Base-by-base conservation (phyloP, 2,797 vertebrate species). In the Platyrinchus mystaceus region DNA sequence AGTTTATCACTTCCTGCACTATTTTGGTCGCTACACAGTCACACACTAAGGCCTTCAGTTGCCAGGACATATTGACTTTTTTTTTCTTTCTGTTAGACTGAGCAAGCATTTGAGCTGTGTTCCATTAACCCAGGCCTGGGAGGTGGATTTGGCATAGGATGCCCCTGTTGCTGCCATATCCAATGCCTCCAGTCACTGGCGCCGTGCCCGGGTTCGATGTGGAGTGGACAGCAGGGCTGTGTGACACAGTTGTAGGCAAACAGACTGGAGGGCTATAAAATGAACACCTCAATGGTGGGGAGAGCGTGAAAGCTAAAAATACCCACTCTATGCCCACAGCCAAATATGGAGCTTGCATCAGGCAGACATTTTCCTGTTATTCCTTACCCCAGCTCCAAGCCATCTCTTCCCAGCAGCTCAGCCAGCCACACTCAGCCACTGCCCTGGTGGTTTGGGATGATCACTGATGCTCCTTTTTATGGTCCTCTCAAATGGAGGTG, bases 131-230 rank as follows among this genome's bases (percentile, higher is more conserved):
- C 87, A 76, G 78, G 81, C 68, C 91, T 58, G 32, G 36, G 85
- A 86, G 50, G 63, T 56, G 67, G 32, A 63, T 88, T 55, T 93
- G 80, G 93, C 88, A 75, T 1, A 1, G 50, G 70, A 60, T 58
- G 27, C 74, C 91, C 89, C 84, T 77, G 83, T 67, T 70, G 49
- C 80, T 96, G 91, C 95, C 77, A 30, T 28, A 63, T 44, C 74
- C 89, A 79, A 7, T 24, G 83, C 89, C 89, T 84, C 55, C 80
- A 67, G 94, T 23, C n/a, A 1, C 49, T 94, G 93, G 92, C 85
- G 1, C 10, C 1, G 1, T 43, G 93, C 94, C 95, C 8, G 14
- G 15, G 55, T 68, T 82, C 67, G 39, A 62, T 3, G 1, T 3
- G 2, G 49, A 64, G 52, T 3, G 1, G 73, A 7, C 73, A 50